A percentile compares a stretch with the other conserved stretches of the same genome.
These are phyloP conservation scores for Triplophysa tibetana DNA, from an alignment of 2,113 vertebrate genomes.

Conservation along the genomic window DNA sequence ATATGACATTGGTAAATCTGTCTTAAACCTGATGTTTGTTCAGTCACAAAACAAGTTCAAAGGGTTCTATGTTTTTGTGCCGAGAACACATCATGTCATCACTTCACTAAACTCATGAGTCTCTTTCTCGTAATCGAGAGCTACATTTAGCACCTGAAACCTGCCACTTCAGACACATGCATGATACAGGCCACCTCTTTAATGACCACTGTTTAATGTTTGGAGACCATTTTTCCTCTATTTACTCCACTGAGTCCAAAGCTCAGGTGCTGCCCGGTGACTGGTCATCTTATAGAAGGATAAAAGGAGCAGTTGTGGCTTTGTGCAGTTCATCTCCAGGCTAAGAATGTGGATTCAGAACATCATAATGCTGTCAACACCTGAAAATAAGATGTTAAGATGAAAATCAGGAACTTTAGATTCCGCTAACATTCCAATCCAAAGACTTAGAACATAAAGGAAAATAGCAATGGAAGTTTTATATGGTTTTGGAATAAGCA, in stretches of 20 bases:
- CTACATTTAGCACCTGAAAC: background rate
- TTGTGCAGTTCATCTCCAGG: background rate
- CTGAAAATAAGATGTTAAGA: too few species aligned
- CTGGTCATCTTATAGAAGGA: conserved; percentile 56
- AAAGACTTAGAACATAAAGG: background rate
- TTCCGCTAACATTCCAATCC: background rate
- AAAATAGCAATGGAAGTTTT: conserved; percentile 74
- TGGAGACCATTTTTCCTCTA: conserved; percentile 17
- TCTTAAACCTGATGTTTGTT: background rate
- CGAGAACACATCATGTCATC: background rate
- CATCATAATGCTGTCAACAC: background rate
- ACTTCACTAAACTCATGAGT: background rate
- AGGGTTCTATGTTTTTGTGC: too few species aligned
- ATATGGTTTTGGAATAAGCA: conserved; percentile 72
- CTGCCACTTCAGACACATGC: conserved; percentile 17
- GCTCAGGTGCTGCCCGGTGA: conserved; percentile 60
- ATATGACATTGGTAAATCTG: too few species aligned
- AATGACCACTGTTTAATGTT: conserved; percentile 33
- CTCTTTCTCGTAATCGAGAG: conserved; percentile 12
- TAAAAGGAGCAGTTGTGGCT: conserved; percentile 20
- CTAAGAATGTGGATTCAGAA: background rate
- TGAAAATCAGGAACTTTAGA: background rate
- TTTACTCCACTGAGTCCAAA: conserved; percentile 62
- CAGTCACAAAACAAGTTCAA: too few species aligned
- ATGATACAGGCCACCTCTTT: background rate